Conservation (phyloP, 2,113 vertebrate species). For the Cochlearius cochlearius region DNA sequence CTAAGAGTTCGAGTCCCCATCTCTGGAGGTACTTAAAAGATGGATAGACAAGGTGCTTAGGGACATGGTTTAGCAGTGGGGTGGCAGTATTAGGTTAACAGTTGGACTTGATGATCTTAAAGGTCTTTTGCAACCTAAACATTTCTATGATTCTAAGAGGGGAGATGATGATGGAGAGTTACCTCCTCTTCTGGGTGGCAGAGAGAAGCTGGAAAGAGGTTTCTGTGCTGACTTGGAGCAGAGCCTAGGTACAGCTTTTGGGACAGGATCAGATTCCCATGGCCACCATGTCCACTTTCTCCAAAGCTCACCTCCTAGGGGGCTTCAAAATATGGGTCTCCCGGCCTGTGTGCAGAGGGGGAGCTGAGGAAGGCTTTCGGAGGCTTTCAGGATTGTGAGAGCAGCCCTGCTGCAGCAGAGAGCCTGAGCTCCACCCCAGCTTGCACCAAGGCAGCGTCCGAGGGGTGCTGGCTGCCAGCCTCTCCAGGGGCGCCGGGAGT, state of each 20-base stretch:
- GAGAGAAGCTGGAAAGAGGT: not conserved
- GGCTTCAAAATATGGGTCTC: not conserved
- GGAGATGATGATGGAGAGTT: not conserved
- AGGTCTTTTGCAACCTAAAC: too few relatives aligned
- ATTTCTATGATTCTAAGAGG: not conserved
- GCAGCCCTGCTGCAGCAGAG: not conserved
- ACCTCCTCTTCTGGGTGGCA: not conserved
- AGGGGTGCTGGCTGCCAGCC: not conserved
- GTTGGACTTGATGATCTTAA: too few relatives aligned
- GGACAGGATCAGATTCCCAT: not conserved
- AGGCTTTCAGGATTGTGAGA: not conserved
- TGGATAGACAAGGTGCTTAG: too few relatives aligned
- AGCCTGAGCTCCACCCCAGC: not conserved
- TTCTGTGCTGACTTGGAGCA: not conserved
- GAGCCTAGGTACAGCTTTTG: not conserved
- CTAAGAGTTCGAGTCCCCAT: not conserved
- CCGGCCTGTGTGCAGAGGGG: not conserved
- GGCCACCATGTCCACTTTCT: not conserved
- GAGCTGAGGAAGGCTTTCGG: not conserved
- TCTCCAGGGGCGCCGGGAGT: not conserved
- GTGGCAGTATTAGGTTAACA: too few relatives aligned
- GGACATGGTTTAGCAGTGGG: too few relatives aligned
- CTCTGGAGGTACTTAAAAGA: too few relatives aligned
- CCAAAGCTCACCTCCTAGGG: not conserved
- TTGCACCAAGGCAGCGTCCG: not conserved